A percentile compares a stretch with the other conserved stretches of the same genome.
Evolutionary conservation across 1,140 invertebrate genomes (phyloP).

Genomic region (Rhagoletis zephyria): DNA sequence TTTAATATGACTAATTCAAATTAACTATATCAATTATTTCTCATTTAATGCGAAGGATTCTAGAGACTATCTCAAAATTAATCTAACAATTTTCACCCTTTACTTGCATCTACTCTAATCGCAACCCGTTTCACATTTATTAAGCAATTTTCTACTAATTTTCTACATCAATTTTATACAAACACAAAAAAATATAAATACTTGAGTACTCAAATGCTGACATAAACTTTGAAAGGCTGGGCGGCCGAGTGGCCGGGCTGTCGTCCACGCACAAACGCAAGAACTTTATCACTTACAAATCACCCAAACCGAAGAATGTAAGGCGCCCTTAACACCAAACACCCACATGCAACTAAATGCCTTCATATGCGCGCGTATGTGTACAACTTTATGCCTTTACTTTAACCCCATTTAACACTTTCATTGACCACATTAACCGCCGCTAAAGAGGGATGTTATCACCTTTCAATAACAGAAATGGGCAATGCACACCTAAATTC

Average conservation of each 20-base stretch:
- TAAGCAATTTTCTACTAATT: conserved; percentile 49
- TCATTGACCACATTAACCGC: conserved; percentile 58
- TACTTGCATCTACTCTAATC: neutral
- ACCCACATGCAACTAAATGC: neutral
- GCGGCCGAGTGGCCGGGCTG: neutral
- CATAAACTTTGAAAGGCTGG: neutral
- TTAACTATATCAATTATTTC: too few relatives aligned
- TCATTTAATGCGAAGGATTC: too few relatives aligned
- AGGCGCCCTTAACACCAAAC: neutral
- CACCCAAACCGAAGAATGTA: conserved; percentile 30
- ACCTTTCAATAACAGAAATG: conserved; percentile 57
- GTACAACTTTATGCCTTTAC: conserved; percentile 20
- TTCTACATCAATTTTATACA: conserved; percentile 33
- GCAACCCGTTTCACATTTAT: conserved; percentile 10
- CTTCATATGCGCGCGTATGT: neutral
- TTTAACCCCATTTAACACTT: conserved; percentile 58
- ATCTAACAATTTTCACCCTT: too few relatives aligned
- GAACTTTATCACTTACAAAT: conserved; percentile 50
- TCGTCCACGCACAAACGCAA: neutral
- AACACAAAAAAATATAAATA: conserved; percentile 16
- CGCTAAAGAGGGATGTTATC: conserved; percentile 59
- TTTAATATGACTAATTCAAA: too few relatives aligned
- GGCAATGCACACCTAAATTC: conserved; percentile 4
- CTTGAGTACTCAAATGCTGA: conserved; percentile 40
- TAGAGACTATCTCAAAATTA: neutral